phyloP scores from a whole-genome alignment of 1,140 invertebrate species.

The Protaetia brevitarsis region DNA sequence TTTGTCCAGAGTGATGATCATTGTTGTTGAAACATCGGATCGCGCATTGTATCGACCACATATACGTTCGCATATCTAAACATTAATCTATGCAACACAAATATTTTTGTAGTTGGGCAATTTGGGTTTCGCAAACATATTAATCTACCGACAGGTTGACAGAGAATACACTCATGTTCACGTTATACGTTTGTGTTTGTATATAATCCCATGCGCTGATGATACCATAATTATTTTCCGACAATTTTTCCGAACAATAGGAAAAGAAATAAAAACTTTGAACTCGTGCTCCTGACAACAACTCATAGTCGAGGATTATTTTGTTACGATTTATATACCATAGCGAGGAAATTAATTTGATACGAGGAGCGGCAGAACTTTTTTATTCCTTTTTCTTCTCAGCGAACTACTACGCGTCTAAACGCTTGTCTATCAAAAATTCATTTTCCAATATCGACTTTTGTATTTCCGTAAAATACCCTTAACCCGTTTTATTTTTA shows the following conservation, averaged over 20 bases:
- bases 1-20: too few species aligned
- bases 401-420: not conserved
- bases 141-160: not conserved
- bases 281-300: not conserved
- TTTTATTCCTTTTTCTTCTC: not conserved
- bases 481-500: not conserved
- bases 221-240: not conserved
- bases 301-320: not conserved
- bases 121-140: not conserved
- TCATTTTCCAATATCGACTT: not conserved
- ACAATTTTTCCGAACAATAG: not conserved
- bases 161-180: too few species aligned
- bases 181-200: not conserved
- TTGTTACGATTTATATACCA: not conserved
- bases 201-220: not conserved
- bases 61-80: too few species aligned
- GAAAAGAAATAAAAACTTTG: too few species aligned
- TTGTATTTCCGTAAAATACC: not conserved
- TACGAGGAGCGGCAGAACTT: not conserved
- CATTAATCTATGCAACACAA: not conserved
- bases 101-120: slow-evolving; percentile 13
- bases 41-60: too few species aligned
- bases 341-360: not conserved
- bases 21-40: too few species aligned
- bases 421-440: not conserved